Base-by-base conservation (phyloP, 2,113 vertebrate species). In the Phyllopteryx taeniolatus region DNA sequence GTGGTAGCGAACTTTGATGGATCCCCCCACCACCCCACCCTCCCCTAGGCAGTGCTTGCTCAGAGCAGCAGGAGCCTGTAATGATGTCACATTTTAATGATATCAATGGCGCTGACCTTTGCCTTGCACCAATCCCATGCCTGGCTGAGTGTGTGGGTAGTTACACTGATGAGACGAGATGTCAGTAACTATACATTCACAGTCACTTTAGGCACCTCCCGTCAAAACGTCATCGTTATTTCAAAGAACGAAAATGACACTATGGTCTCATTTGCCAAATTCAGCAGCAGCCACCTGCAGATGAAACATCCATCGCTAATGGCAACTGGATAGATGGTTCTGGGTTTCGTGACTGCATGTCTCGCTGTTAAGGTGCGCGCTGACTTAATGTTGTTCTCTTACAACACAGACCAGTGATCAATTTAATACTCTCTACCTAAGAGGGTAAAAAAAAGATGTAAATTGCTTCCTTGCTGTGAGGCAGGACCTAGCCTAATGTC, bases 31-130 rank as follows among this genome's bases (percentile, higher is more conserved):
- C 12, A 83, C 87, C 84, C 74, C 9, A 8, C 9, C 53, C 20
- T n/a, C 53, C 35, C 11, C 2, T 56, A 76, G 81, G 86, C 77
- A 22, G 1, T 56, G 62, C 71, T 88, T 77, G 81, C 71, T 73
- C 79, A 73, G 56, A 81, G 65, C 73, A 87, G 83, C 82, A 82
- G 83, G 79, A 83, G 68, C 82, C 81, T 88, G 84, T 80, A 83
- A 84, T 87, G 84, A 87, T 89, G 88, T 86, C 85, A 88, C 85
- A 79, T 81, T 89, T 85, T 86, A 89, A 90, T 89, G 90, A 89
- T 90, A 86, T 91, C 89, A 90, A 85, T 68, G 43, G 5, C 2
- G 6, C 68, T 85, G 87, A 90, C 87, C 89, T 88, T 86, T 86
- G 81, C 77, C 81, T 83, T 15, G 72, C 81, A 87, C 87, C 90